Conservation (phyloP, 2,113 vertebrate species). For the Gorsachius goisagi region DNA sequence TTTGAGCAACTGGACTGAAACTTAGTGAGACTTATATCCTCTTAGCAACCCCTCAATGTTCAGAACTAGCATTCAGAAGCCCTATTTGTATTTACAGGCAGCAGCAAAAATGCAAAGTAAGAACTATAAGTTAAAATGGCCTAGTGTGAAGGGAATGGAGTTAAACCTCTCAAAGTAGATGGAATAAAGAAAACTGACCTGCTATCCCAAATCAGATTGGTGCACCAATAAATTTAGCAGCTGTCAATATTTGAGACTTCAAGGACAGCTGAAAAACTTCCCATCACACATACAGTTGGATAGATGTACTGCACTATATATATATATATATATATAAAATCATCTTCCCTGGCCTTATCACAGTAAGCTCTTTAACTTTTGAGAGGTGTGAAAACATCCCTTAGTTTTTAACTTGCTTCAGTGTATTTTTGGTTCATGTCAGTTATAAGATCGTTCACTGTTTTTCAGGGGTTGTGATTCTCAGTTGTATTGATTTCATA, state of each 20-base stretch:
- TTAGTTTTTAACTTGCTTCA: not conserved
- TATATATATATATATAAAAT: too few species aligned
- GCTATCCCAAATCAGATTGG: not conserved
- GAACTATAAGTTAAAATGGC: not conserved
- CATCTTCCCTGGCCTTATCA: not conserved
- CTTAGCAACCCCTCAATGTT: not conserved
- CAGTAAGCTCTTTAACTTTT: not conserved
- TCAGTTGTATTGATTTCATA: not conserved
- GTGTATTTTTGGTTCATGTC: not conserved
- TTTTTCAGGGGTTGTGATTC: not conserved
- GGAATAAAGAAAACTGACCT: not conserved
- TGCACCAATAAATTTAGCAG: not conserved
- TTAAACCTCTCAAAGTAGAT: not conserved
- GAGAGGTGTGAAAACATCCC: not conserved
- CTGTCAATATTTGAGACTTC: not conserved
- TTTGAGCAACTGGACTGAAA: not conserved
- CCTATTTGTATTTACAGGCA: not conserved
- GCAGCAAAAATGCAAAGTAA: not conserved
- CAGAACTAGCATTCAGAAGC: not conserved
- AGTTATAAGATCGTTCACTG: not conserved
- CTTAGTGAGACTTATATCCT: not conserved
- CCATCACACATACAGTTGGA: not conserved
- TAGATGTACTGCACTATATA: not conserved
- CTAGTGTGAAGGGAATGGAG: not conserved
- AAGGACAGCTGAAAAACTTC: not conserved